Base-by-base conservation (phyloP, 2,797 vertebrate genomes). In the Tamandua tetradactyla region DNA sequence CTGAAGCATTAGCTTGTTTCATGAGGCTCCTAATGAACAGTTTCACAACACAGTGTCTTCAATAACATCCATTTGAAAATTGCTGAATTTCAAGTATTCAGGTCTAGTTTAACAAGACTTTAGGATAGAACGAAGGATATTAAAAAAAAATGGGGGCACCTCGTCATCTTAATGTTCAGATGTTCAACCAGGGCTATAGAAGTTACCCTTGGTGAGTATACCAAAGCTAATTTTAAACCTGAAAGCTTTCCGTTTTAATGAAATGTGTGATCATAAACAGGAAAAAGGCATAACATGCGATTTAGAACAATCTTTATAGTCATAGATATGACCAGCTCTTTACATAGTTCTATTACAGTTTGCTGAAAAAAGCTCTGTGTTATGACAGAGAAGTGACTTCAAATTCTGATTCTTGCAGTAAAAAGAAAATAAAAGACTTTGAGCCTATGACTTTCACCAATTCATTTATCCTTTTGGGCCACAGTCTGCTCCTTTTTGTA, bases 1-100 rank as follows among this genome's bases (percentile, higher is more conserved):
- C 14, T 57, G 37, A 90, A 93, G 49, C 66, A 1, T 5, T 27
- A 32, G 49, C 7, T 79, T 64, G 76, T 86, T 87, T 79, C 25
- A 37, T 30, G 61, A 96, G 18, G 2, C 32, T 96, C 94, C 37
- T 37, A 44, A 78, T 23, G 49, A 92, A 92, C 74, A 9, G 2
- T 80, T 96, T 90, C 40, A 79, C 1, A 81, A 57, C 0, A 0
- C 15, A 49, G 12, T 1, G 0, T 8, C 69, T 62, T 44, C 52
- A 61, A 14, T 23, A 20, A 15, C 3, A 18, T 25, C 9, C 10
- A n/a, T 40, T 93, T 85, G 84, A 61, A 35, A n/a, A 49, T 44
- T 57, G 30, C 52, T 22, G 61, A 85, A 7, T 66, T 64, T 40
- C 13, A 82, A 83, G 81, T 15, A 94, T 52, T 66, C 0, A 4